Base-by-base conservation (phyloP, 2,113 vertebrate genomes). In the Psephotus haematonotus region DNA sequence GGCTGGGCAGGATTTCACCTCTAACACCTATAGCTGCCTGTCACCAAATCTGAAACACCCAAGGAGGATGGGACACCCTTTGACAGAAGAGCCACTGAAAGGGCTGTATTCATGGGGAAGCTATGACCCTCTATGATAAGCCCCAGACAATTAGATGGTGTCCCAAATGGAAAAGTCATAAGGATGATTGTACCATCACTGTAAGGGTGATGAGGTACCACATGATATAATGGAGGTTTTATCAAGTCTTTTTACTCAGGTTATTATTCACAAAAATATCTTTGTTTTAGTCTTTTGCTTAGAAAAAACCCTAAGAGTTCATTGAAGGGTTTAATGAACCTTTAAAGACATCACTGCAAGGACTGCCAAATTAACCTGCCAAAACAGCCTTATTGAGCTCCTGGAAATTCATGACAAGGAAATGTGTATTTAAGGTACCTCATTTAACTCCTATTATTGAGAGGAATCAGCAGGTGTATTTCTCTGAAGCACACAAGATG, bases 381-480 rank as follows among this genome's bases (percentile, higher is more conserved):
- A 86, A 90, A 97, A 90, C 52, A 92, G 68, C 5, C 7, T 78
- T 88, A 88, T 5, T 74, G 87, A 95, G 65, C 75, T 72, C 84
- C 92, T 93, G 80, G 70, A 95, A 96, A 92, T 60, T 31, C 53
- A 50, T 2, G 39, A 79, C 47, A 63, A 90, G 75, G 74, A 92
- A 95, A 83, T 1, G 44, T 7, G 6, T 67, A 53, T 82, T 95
- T 93, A 94, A 90, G 84, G 63, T 60, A 69, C n/a, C 84, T 91
- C 68, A 87, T 86, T 92, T 78, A 91, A 62, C 67, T 88, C 37
- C 75, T 67, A 12, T 93, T 87, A 46, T 91, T 88, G 57, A 65
- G 77, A 76, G 90, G 33, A 94, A 82, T 64, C 86, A 86, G 95
- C 93, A 93, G 95, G 93, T 97, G 86, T 25, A 19, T 81, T 82